Evolutionary conservation across 1,140 invertebrate genomes (phyloP), one percentile per base, ranked within the genome.

Genomic region (Sesamia nonagrioides): DNA sequence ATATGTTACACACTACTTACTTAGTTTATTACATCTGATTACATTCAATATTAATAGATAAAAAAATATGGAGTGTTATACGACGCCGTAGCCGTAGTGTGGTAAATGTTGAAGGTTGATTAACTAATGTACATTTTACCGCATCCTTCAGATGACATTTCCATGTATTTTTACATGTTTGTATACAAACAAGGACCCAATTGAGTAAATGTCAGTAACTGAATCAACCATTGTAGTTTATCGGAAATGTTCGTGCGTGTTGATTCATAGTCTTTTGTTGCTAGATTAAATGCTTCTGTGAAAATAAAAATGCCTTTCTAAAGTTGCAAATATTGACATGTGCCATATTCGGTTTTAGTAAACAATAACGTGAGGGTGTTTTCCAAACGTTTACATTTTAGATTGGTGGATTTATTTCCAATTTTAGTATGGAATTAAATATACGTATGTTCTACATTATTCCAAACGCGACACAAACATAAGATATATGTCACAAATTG

Each of bases 1-100:
- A 69, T 18, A 33, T 48, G 40, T 27, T 48, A 69, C 66, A 61
- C n/a, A 33, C 42, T 48, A 50, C 18, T 27, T 15, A 61, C 27
- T 69, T 69, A 69, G 15, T 21, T 69, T 27, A 69, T 69, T 33
- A 69, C 18, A 48, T 33, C 66, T 45, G n/a, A 6, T 63, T 33
- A 58, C 37, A 13, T 69, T 50, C 37, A 66, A 45, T 40, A n/a
- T 50, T 40, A 48, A 50, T 11, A 27, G 50, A 42, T 45, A 48
- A 18, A 68, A 8, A 27, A 27, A 27, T 27, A 27, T 27, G 27
- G 56, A 11, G 15, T 15, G 56, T 60, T 13, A 5, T 60, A 27
- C 9, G 18, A 69, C 66, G 66, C 66, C 40, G 21, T 6, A 8
- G 40, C 6, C 66, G 66, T 48, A 21, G 42, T 42, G 42, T 48